Evolutionary conservation across 2,888 invertebrate species (phyloP), one percentile per base, ranked within the genome.

Genomic region (Furcula furcula): DNA sequence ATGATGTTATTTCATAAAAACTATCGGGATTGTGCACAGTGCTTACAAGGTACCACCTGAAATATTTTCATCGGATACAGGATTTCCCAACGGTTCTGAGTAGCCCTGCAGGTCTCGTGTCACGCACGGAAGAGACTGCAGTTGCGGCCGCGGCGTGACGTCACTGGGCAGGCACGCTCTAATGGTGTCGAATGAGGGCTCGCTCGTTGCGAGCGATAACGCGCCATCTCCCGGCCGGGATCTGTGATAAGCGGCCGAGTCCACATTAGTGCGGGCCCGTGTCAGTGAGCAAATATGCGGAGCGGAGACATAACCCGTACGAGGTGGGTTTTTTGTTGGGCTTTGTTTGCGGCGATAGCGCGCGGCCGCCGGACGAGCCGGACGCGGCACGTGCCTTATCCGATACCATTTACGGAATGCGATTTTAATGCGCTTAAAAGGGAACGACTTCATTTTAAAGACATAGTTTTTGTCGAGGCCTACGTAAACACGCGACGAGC

Each of bases 331-430:
- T 58, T 58, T 48, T 44, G 42, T 31, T 28, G 30, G 36, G 39
- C 15, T 27, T 27, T 27, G 27, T 27, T 27, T 27, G 31, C 35
- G 31, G 30, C 16, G 31, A 31, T 20, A 29, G 50, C 51, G 45
- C 20, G 23, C 16, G 39, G 40, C 45, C 54, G 46, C 55, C 56
- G 58, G 58, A 54, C 60, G 61, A 43, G 46, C 29, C 46, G 40
- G 65, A 29, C 53, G 55, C 66, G 84, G 81, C 84, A 74, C 85
- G 85, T 79, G 84, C 83, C 79, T 76, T 72, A 72, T 75, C 77
- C 80, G 75, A 70, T 59, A 68, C 82, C 83, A 71, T 82, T 75
- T 77, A 78, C 62, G 83, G 83, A 80, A 79, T 76, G 79, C 79
- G 68, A 79, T 79, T 79, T 78, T 74, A 76, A 80, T 76, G 71